Percentiles rank a stretch among this genome's conserved stretches.
These are phyloP conservation scores for Piezodorus guildinii DNA, from an alignment of 1,140 invertebrate genomes.

Conservation along the genomic window DNA sequence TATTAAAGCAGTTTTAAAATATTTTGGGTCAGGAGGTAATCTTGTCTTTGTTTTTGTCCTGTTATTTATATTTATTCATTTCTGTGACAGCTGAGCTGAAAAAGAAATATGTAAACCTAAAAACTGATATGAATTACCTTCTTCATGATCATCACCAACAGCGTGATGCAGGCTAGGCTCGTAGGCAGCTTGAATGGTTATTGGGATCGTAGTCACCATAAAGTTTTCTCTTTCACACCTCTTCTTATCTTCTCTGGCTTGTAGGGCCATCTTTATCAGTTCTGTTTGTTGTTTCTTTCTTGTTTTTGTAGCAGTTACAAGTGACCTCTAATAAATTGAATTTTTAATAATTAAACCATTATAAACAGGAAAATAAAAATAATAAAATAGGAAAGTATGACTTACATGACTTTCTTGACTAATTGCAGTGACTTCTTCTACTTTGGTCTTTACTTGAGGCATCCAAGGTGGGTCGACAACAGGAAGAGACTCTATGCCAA, in stretches of 20 bases:
- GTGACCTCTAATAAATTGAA: slow-evolving; percentile 77
- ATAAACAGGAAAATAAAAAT: neutral
- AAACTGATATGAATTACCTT: slow-evolving; percentile 45
- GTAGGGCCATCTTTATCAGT: slow-evolving; percentile 84
- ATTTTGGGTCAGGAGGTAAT: too few relatives aligned
- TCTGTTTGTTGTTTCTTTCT: slow-evolving; percentile 98
- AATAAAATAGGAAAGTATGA: slow-evolving; percentile 20
- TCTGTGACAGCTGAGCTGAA: too few relatives aligned
- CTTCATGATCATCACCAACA: slow-evolving; percentile 72
- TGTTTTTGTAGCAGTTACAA: slow-evolving; percentile 97
- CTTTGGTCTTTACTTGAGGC: slow-evolving; percentile 93
- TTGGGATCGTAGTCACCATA: slow-evolving; percentile 90
- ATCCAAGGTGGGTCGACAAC: slow-evolving; percentile 99
- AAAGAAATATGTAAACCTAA: too few relatives aligned
- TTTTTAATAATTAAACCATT: neutral
- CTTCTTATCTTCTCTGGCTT: slow-evolving; percentile 92
- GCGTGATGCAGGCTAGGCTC: slow-evolving; percentile 85
- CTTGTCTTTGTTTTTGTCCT: too few relatives aligned
- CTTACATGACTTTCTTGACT: slow-evolving; percentile 95
- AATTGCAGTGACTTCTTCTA: slow-evolving; percentile 91
- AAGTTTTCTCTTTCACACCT: slow-evolving; percentile 89
- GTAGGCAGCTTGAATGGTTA: slow-evolving; percentile 88
- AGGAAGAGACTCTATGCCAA: slow-evolving; percentile 85
- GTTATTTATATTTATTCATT: too few relatives aligned
- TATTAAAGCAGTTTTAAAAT: too few relatives aligned